A percentile compares a stretch with the other conserved stretches of the same genome.
Evolutionary conservation across 2,113 vertebrate genomes (phyloP).

Genomic region (Hippocampus barbouri): DNA sequence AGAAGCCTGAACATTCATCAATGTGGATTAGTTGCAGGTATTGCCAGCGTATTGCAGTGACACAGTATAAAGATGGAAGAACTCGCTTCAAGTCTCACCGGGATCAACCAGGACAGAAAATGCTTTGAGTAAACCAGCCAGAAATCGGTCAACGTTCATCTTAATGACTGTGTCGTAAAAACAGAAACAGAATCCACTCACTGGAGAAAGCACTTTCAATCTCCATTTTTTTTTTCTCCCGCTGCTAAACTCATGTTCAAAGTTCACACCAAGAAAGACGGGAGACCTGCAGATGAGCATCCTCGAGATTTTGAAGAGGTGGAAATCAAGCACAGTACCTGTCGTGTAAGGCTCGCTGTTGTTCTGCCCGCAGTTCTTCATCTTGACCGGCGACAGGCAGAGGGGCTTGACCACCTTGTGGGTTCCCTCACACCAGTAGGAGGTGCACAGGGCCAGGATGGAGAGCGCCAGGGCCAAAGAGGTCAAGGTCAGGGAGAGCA

Average conservation of each 20-base stretch:
- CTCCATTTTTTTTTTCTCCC: not conserved
- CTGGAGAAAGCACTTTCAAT: not conserved
- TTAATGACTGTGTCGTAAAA: not conserved
- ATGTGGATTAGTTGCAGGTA: conserved; percentile 38
- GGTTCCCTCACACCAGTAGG: conserved; percentile 82
- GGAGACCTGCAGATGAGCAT: too few relatives aligned
- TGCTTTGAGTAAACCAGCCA: not conserved
- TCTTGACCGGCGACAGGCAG: conserved; percentile 78
- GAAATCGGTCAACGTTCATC: not conserved
- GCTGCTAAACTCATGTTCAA: not conserved
- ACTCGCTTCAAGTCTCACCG: conserved; percentile 12
- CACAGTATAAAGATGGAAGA: not conserved
- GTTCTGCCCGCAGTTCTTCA: conserved; percentile 77
- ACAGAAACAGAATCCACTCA: too few relatives aligned
- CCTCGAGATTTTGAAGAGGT: too few relatives aligned
- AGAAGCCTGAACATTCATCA: conserved; percentile 9
- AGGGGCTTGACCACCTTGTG: conserved; percentile 83
- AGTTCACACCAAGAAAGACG: not conserved
- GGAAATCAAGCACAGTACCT: conserved; percentile 58
- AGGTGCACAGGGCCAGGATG: conserved; percentile 79
- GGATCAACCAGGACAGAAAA: not conserved
- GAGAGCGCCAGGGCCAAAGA: conserved; percentile 75
- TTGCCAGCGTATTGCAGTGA: not conserved
- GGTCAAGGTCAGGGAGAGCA: conserved; percentile 76
- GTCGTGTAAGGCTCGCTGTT: conserved; percentile 72